A percentile compares a stretch with the other conserved stretches of the same genome.
Conservation (phyloP, 1,140 invertebrate species). For the Rhagoletis zephyria region DNA sequence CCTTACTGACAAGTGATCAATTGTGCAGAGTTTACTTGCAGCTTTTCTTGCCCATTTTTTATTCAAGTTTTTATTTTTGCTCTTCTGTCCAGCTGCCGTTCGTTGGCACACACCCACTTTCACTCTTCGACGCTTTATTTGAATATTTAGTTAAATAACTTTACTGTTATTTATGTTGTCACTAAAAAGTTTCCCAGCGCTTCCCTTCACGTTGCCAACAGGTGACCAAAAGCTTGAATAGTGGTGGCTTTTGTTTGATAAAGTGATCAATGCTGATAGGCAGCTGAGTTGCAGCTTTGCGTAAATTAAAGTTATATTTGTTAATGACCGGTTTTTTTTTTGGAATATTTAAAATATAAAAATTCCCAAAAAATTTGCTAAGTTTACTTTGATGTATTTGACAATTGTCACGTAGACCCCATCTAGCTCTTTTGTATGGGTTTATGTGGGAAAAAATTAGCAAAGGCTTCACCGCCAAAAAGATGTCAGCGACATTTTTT, state of each 20-base stretch:
- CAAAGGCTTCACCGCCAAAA: background rate
- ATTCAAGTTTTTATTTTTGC: background rate
- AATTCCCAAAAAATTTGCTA: background rate
- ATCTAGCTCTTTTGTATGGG: background rate
- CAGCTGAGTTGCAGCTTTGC: background rate
- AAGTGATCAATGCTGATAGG: background rate
- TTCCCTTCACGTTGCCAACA: background rate
- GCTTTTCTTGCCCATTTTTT: slow-evolving; percentile 6
- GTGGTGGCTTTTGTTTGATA: background rate
- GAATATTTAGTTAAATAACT: slow-evolving; percentile 7
- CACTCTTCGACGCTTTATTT: slow-evolving; percentile 13
- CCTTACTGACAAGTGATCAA: background rate
- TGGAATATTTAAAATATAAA: too few species aligned
- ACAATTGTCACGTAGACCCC: slow-evolving; percentile 20
- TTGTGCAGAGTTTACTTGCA: slow-evolving; percentile 9
- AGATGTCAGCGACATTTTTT: background rate
- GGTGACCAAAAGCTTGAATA: background rate
- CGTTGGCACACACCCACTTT: slow-evolving; percentile 14
- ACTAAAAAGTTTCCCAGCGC: background rate
- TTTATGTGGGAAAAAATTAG: background rate
- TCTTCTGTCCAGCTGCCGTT: background rate
- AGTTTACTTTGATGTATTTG: background rate
- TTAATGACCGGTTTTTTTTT: background rate
- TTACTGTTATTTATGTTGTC: slow-evolving; percentile 1
- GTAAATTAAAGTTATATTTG: background rate